Conservation (phyloP, 2,797 vertebrate genomes). For the Gadopsis marmoratus region DNA sequence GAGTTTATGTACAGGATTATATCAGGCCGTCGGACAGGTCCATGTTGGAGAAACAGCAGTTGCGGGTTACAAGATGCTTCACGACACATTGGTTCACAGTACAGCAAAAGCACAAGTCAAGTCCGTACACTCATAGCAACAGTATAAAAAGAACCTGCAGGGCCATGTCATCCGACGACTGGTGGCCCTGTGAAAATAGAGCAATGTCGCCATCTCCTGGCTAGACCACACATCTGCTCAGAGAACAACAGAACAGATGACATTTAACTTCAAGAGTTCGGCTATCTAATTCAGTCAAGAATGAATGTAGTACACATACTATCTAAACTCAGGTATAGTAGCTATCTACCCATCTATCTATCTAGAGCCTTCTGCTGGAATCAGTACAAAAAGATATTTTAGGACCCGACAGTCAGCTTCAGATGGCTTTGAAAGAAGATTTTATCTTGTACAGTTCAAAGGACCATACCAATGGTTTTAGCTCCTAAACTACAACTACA, state of each 20-base stretch:
- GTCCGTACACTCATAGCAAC: conserved; percentile 60
- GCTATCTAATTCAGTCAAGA: conserved; percentile 64
- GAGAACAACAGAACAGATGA: conserved; percentile 63
- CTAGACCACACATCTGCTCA: conserved; percentile 50
- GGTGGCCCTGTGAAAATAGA: conserved; percentile 52
- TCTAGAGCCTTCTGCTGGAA: conserved; percentile 46
- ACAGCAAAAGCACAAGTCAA: conserved; percentile 66
- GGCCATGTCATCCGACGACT: not conserved
- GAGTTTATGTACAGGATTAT: conserved; percentile 69
- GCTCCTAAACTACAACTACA: conserved; percentile 15
- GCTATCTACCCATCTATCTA: conserved; percentile 54
- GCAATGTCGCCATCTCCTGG: conserved; percentile 72
- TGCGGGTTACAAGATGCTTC: conserved; percentile 75
- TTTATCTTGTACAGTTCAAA: conserved; percentile 65
- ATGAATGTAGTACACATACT: conserved; percentile 65
- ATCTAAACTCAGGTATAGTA: conserved; percentile 59
- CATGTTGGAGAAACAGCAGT: conserved; percentile 41
- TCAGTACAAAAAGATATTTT: conserved; percentile 66
- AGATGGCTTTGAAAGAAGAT: conserved; percentile 73
- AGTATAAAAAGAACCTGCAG: conserved; percentile 68
- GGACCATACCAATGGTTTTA: conserved; percentile 61
- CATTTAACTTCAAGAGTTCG: conserved; percentile 53
- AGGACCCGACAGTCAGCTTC: conserved; percentile 45
- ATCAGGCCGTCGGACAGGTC: conserved; percentile 46
- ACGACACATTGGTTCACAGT: conserved; percentile 76